Evolutionary conservation across 2,888 invertebrate species (phyloP).

Genomic region (Orthosia gracilis): DNA sequence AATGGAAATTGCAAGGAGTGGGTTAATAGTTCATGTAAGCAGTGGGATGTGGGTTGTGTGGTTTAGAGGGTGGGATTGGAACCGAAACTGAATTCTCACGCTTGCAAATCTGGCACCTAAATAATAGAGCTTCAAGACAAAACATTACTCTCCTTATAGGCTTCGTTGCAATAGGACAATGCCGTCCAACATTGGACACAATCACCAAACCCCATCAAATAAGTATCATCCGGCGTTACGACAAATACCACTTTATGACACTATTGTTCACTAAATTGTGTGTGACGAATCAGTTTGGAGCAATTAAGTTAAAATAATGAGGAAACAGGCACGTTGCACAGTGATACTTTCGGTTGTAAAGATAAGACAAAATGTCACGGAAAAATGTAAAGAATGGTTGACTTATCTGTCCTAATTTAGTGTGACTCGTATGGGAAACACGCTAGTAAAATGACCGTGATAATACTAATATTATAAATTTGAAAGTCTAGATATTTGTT

Average conservation of each 20-base stretch:
- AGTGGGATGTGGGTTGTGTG: neutral
- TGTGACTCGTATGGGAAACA: neutral
- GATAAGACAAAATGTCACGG: constrained; percentile 26
- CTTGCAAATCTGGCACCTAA: neutral
- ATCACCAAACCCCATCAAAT: constrained; percentile 32
- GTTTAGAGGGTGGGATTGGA: neutral
- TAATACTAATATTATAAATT: neutral
- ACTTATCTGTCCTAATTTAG: constrained; percentile 20
- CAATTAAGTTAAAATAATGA: constrained; percentile 53
- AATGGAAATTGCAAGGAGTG: neutral
- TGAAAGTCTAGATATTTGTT: neutral
- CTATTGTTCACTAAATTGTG: constrained; percentile 59
- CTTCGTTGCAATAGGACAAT: neutral
- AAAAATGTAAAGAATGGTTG: constrained; percentile 21
- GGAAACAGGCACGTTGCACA: neutral
- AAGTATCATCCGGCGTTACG: constrained; percentile 58
- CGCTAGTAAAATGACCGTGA: neutral
- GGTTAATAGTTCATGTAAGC: neutral
- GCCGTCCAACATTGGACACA: constrained; percentile 31
- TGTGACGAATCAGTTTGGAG: constrained; percentile 51
- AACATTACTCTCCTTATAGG: too few relatives aligned
- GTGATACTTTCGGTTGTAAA: neutral
- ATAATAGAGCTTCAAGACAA: neutral
- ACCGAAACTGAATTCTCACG: neutral
- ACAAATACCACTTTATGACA: constrained; percentile 52